phyloP scores from a whole-genome alignment of 1,140 invertebrate genomes.

The Sminthurinus signatus region DNA sequence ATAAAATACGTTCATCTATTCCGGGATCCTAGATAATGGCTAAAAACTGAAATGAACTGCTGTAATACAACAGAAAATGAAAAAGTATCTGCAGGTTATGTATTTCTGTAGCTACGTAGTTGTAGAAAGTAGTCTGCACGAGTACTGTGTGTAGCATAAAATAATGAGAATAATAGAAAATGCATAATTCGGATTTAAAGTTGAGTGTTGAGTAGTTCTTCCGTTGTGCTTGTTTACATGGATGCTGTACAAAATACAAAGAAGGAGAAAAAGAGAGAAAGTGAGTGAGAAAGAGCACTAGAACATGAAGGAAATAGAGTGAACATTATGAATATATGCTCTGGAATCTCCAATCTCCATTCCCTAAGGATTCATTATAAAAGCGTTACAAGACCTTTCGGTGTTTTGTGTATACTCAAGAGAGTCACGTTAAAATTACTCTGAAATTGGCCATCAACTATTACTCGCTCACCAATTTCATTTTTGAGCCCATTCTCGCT shows the following conservation, averaged over 20 bases:
- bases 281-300: background rate
- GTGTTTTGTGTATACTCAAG: background rate
- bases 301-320: background rate
- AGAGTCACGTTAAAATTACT: conserved; percentile 1
- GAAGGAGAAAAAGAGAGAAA: background rate
- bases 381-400: background rate
- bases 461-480: background rate
- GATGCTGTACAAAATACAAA: background rate
- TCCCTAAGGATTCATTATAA: conserved; percentile 11
- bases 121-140: no score
- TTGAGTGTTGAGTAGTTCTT: background rate
- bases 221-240: background rate
- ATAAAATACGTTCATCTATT: no score
- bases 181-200: background rate
- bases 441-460: conserved; percentile 7
- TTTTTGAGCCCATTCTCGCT: background rate
- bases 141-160: no score
- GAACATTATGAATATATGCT: no score
- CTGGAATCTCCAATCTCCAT: background rate
- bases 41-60: no score
- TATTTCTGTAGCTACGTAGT: no score
- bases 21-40: no score
- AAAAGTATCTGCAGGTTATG: no score
- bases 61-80: no score
- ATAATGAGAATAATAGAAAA: no score